phyloP scores from a whole-genome alignment of 1,140 invertebrate genomes.

The Propsilocerus akamusi region DNA sequence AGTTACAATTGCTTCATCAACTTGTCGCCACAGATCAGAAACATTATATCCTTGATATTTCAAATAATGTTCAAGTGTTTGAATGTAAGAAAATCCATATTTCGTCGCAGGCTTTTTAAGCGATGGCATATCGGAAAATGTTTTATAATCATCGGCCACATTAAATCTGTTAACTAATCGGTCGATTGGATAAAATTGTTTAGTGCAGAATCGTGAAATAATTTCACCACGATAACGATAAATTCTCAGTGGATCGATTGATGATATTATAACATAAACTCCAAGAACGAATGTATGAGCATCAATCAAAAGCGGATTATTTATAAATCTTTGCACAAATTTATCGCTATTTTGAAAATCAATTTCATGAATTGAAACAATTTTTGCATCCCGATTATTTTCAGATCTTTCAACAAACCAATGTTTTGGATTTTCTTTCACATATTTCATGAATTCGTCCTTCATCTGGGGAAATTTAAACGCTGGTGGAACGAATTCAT shows the following conservation, averaged over 20 bases:
- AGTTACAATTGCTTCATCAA: constrained; percentile 55
- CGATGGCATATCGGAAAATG: constrained; percentile 82
- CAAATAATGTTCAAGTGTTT: constrained; percentile 68
- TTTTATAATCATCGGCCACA: constrained; percentile 85
- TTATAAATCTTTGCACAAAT: constrained; percentile 81
- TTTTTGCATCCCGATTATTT: constrained; percentile 72
- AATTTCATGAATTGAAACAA: constrained; percentile 48
- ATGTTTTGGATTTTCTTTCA: constrained; percentile 40
- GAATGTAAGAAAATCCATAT: constrained; percentile 68
- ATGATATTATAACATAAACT: constrained; percentile 83
- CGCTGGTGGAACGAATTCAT: constrained; percentile 63
- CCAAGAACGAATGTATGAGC: constrained; percentile 94
- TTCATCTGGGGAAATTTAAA: constrained; percentile 73
- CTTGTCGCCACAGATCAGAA: constrained; percentile 57
- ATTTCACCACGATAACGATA: constrained; percentile 83
- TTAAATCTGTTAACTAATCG: constrained; percentile 75
- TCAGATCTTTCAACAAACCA: constrained; percentile 87
- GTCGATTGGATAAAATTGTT: constrained; percentile 88
- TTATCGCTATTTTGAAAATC: constrained; percentile 51
- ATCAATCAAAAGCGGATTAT: constrained; percentile 67
- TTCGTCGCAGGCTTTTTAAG: constrained; percentile 56
- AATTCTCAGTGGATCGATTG: constrained; percentile 70
- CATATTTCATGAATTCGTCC: constrained; percentile 50
- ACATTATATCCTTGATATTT: constrained; percentile 46
- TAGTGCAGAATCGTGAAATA: constrained; percentile 76